A percentile compares a stretch with the other conserved stretches of the same genome.
These are phyloP conservation scores for Heliconius cydno DNA, from an alignment of 2,888 invertebrate species.

Conservation along the genomic window DNA sequence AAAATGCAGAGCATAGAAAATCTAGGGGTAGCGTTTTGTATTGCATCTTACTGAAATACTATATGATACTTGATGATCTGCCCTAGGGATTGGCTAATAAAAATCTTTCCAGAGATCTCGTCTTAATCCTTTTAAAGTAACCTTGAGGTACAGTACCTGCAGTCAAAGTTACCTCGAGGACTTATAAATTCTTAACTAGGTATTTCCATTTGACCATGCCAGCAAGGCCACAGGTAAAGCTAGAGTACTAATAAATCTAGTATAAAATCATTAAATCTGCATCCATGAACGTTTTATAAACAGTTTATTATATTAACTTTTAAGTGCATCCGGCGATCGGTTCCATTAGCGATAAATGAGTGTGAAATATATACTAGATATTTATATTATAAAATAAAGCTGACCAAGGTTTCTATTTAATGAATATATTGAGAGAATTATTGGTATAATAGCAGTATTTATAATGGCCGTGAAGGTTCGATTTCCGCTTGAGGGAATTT, in stretches of 20 bases:
- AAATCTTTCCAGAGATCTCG: not conserved
- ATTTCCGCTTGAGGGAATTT: no score
- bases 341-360: constrained; percentile 23
- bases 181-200: not conserved
- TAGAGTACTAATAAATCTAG: not conserved
- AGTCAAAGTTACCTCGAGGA: not conserved
- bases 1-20: no score
- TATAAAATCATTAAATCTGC: not conserved
- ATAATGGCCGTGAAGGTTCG: not conserved
- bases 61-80: no score
- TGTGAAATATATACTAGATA: constrained; percentile 5
- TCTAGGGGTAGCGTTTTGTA: no score
- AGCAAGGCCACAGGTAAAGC: not conserved
- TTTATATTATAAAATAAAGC: constrained; percentile 11
- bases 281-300: not conserved
- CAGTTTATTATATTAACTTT: constrained; percentile 5
- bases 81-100: no score
- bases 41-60: no score
- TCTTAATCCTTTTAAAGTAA: not conserved
- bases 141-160: not conserved
- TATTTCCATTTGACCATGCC: not conserved
- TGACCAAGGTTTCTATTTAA: not conserved
- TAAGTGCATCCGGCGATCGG: constrained; percentile 24
- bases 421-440: not conserved
- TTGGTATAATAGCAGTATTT: not conserved